Evolutionary conservation across 30 jellyfish, hydroid and myxozoan species (phyloP), one percentile per base, ranked within the genome.

Genomic region (Phacellophora camtschatica): DNA sequence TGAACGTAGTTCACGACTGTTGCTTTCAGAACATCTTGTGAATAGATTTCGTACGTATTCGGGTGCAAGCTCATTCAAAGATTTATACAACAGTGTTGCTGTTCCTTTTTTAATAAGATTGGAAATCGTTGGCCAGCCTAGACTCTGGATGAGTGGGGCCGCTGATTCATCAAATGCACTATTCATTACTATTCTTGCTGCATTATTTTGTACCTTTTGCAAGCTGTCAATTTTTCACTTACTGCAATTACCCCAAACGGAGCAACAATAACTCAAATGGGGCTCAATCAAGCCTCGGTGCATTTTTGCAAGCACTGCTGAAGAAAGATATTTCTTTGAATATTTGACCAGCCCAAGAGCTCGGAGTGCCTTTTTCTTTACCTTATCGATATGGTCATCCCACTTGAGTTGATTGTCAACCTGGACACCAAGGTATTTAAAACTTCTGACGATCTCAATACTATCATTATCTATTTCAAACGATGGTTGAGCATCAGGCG

Each of bases 191-290:
- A 64, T 30, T 64, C 58, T 64, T 6, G 61, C 58, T 45, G 72
- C 85, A 19, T 34, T 2, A 48, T 71, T 71, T 31, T 71, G 85
- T 34, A 43, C n/a, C n/a, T 48, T 71, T 71, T 43, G 72, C 66
- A 67, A 43, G 46, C 4, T 9, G 35, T 67, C 58, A 67, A 67
- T 41, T 22, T 34, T 36, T 41, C 72, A 5, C 49, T 71, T 72
- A 30, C 72, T 48, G 49, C 85, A 71, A 43, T 58, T 45, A 4
- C 85, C 85, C 72, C 85, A 71, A 27, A 45, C 71, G 31, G 72
- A 73, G 57, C 86, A 56, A 41, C 88, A 54, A 37, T 74, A 74
- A 6, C 88, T 74, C 49, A 54, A 54, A 57, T 74, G 77, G 32
- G 88, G 88, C 45, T 58, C 55, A 0, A 41, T n/a, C 53, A 69